These are phyloP conservation scores for Enteromius argenteus DNA, from an alignment of 2,797 vertebrate species.

Conservation along the genomic window DNA sequence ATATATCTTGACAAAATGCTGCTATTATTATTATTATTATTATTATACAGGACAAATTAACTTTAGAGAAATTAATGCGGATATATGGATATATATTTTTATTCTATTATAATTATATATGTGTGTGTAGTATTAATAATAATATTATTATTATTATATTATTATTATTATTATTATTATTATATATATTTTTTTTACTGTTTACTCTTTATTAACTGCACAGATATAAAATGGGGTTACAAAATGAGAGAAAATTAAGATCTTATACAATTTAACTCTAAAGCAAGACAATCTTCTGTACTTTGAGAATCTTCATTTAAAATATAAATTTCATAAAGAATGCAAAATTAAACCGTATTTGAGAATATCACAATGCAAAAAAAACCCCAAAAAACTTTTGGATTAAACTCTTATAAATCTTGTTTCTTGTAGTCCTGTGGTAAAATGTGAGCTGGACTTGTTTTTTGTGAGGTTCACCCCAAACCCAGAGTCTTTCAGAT, in stretches of 20 bases:
- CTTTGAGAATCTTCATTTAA: background rate
- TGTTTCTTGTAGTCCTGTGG: background rate
- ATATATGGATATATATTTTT: fast-evolving
- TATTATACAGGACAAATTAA: background rate
- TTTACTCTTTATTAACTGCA: background rate
- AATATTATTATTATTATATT: too few relatives aligned
- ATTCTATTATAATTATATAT: too few relatives aligned
- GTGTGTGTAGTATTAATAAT: too few relatives aligned
- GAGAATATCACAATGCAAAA: background rate
- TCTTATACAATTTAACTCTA: background rate
- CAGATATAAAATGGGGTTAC: background rate
- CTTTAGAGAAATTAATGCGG: too few relatives aligned
- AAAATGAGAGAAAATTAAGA: background rate
- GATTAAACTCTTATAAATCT: background rate
- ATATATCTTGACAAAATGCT: too few relatives aligned
- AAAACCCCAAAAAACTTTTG: background rate
- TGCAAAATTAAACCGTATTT: background rate
- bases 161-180: too few relatives aligned
- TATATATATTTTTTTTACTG: too few relatives aligned
- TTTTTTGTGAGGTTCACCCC: background rate
- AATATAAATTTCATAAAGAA: background rate
- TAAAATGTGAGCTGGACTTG: background rate
- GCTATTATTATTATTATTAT: background rate
- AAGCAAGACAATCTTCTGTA: background rate
- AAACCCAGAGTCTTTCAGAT: background rate